phyloP scores from a whole-genome alignment of 2,113 vertebrate species.

The Siniperca knerii region DNA sequence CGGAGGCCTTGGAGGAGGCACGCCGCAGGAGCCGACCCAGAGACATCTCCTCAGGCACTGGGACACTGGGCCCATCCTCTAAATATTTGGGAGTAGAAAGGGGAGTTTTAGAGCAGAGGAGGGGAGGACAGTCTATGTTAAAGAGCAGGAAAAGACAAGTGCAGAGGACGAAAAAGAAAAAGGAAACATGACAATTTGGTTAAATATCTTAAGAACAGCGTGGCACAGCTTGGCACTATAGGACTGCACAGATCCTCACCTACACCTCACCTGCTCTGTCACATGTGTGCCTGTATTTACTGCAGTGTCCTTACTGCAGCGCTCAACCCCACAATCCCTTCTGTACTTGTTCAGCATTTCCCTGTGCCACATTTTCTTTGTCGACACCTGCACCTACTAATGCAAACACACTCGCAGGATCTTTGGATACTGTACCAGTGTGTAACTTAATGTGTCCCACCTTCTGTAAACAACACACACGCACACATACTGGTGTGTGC shows the following conservation, averaged over 20 bases:
- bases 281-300: slow-evolving; percentile 45
- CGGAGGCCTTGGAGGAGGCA: slow-evolving; percentile 95
- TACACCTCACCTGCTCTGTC: slow-evolving; percentile 32
- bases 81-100: slow-evolving; percentile 21
- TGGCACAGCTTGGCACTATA: background rate
- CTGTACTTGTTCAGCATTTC: slow-evolving; percentile 63
- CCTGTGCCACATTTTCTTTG: slow-evolving; percentile 24
- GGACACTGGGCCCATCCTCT: slow-evolving; percentile 92
- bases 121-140: background rate
- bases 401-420: slow-evolving; percentile 31
- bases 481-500: slow-evolving; percentile 5
- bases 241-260: slow-evolving; percentile 32
- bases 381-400: slow-evolving; percentile 37
- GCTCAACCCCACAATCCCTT: slow-evolving; percentile 36
- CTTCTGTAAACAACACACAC: slow-evolving; percentile 65
- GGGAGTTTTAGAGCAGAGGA: background rate
- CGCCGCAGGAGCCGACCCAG: slow-evolving; percentile 98
- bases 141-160: background rate
- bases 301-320: slow-evolving; percentile 71
- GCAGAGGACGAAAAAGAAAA: background rate
- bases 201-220: background rate
- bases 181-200: background rate
- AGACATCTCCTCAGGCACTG: slow-evolving; percentile 89
- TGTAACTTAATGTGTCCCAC: slow-evolving; percentile 48
- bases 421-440: slow-evolving; percentile 19